These are phyloP conservation scores for Corythoichthys haematopterus DNA, from an alignment of 2,113 vertebrate species.

Conservation along the genomic window DNA sequence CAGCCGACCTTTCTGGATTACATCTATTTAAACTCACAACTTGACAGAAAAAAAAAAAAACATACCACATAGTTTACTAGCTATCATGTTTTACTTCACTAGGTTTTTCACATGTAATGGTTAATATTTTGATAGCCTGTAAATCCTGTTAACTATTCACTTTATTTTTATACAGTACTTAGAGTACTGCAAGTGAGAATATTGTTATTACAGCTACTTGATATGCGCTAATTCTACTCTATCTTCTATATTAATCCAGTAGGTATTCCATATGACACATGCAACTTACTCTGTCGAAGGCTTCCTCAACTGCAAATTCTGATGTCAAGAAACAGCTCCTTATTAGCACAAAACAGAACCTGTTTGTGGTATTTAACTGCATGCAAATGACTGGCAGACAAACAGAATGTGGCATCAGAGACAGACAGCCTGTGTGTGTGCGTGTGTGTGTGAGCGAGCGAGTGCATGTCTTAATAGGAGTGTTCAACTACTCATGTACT, in stretches of 20 bases:
- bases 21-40: neutral
- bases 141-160: neutral
- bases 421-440: constrained; percentile 4
- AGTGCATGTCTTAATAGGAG: neutral
- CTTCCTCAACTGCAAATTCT: neutral
- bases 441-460: neutral
- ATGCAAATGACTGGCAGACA: neutral
- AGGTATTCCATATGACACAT: neutral
- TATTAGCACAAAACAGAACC: constrained; percentile 15
- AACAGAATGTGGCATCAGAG: constrained; percentile 1
- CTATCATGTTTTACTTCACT: neutral
- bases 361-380: constrained; percentile 36
- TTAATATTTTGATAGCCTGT: neutral
- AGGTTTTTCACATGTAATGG: neutral
- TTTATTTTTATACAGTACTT: neutral
- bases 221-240: neutral
- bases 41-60: neutral
- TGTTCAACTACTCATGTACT: neutral
- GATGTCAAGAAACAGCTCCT: neutral
- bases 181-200: neutral
- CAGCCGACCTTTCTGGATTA: neutral
- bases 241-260: neutral
- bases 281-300: constrained; percentile 26
- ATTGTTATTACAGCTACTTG: neutral
- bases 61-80: neutral